These are phyloP conservation scores for Chrysolophus pictus DNA, from an alignment of 2,797 vertebrate genomes.

Conservation along the genomic window DNA sequence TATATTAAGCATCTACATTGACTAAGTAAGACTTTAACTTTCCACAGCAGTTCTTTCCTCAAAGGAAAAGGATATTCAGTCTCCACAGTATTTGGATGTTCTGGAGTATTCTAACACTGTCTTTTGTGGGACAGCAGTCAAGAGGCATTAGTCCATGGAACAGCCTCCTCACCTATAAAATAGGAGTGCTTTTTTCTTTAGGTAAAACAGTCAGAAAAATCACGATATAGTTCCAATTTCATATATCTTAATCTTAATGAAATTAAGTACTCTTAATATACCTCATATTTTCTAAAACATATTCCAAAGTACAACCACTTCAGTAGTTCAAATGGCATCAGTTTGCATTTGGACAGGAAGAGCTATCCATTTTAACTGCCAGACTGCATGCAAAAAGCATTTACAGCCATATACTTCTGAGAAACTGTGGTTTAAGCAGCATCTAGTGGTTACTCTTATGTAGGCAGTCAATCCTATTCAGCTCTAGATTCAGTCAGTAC, in stretches of 20 bases:
- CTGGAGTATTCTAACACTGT: not conserved
- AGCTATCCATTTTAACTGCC: not conserved
- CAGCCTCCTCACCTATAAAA: not conserved
- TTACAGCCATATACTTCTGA: not conserved
- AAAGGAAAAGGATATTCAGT: not conserved
- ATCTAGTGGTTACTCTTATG: constrained; percentile 65
- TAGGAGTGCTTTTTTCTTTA: not conserved
- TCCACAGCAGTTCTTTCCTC: not conserved
- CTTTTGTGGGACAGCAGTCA: not conserved
- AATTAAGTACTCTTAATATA: not conserved
- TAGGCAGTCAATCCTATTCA: constrained; percentile 35
- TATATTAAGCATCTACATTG: not conserved
- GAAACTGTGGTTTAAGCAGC: constrained; percentile 54
- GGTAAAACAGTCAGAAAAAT: not conserved
- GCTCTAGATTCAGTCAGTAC: not conserved
- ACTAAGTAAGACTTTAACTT: not conserved
- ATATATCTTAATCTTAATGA: not conserved
- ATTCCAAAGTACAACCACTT: not conserved
- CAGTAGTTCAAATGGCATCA: not conserved
- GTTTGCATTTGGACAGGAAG: not conserved
- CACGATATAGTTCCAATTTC: not conserved
- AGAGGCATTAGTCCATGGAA: not conserved
- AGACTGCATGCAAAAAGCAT: not conserved
- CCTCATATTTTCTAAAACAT: not conserved
- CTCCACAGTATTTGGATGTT: not conserved